Conservation (phyloP, 2,888 invertebrate species). For the Agrochola litura region DNA sequence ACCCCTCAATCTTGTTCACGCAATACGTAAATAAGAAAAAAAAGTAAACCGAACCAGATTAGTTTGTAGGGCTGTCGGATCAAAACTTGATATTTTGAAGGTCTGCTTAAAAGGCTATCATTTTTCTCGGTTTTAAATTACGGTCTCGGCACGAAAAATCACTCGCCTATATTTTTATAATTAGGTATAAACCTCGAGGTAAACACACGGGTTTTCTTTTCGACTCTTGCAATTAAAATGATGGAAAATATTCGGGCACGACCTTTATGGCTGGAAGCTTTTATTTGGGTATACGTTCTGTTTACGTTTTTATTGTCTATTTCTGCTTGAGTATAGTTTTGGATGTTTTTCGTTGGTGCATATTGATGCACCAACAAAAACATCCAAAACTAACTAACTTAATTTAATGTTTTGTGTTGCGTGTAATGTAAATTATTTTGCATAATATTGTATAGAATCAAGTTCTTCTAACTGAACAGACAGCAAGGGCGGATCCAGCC, state of each 20-base stretch:
- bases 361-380: too few species aligned
- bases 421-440: too few species aligned
- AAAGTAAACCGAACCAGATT: slow-evolving; percentile 25
- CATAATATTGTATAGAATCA: too few species aligned
- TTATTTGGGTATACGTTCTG: too few species aligned
- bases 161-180: background rate
- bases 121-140: slow-evolving; percentile 24
- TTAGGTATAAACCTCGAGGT: background rate
- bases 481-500: too few species aligned
- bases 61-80: slow-evolving; percentile 43
- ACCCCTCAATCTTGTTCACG: slow-evolving; percentile 31
- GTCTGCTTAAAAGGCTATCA: background rate
- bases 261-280: too few species aligned
- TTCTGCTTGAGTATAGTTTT: too few species aligned
- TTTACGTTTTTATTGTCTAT: too few species aligned
- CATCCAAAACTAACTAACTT: too few species aligned
- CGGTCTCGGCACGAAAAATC: background rate
- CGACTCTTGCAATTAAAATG: background rate
- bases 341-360: too few species aligned
- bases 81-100: slow-evolving; percentile 5
- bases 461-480: too few species aligned
- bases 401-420: too few species aligned
- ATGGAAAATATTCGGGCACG: background rate
- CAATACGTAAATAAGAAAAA: slow-evolving; percentile 30
- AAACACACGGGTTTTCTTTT: background rate